Conservation (phyloP, 2,888 invertebrate species). For the Graphium colonna region DNA sequence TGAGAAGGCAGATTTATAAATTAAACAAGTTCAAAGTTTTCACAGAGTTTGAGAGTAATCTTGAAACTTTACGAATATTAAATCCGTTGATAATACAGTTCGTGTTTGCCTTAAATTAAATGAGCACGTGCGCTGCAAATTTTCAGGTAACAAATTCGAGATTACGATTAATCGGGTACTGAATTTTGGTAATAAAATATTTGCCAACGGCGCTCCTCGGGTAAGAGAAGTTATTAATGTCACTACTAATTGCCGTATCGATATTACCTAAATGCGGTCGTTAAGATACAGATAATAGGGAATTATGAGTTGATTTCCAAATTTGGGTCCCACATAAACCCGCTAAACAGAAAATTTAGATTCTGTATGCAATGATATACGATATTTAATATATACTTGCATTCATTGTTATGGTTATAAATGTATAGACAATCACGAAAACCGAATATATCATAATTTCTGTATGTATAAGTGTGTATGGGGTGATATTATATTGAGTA, state of each 20-base stretch:
- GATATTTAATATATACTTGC: neutral
- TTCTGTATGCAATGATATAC: constrained; percentile 24
- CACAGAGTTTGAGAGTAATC: constrained; percentile 8
- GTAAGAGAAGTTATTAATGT: constrained; percentile 50
- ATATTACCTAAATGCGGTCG: constrained; percentile 53
- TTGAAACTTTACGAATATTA: constrained; percentile 16
- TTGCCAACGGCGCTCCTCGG: constrained; percentile 55
- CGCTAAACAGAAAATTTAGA: neutral
- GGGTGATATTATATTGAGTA: no score
- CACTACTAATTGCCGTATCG: constrained; percentile 62
- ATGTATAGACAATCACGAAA: no score
- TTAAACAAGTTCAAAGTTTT: neutral
- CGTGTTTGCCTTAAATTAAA: constrained; percentile 24
- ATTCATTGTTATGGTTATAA: no score
- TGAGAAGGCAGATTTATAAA: neutral
- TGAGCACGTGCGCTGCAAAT: constrained; percentile 17
- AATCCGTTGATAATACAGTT: constrained; percentile 9
- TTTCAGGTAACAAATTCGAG: constrained; percentile 22
- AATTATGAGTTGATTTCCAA: constrained; percentile 48
- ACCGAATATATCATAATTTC: no score
- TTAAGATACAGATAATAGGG: constrained; percentile 66
- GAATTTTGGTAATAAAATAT: constrained; percentile 67
- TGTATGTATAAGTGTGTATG: no score
- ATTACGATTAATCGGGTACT: constrained; percentile 7
- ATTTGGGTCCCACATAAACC: constrained; percentile 3